A percentile compares a stretch with the other conserved stretches of the same genome.
These are phyloP conservation scores for Cebidichthys violaceus DNA, from an alignment of 2,113 vertebrate genomes.

Conservation along the genomic window DNA sequence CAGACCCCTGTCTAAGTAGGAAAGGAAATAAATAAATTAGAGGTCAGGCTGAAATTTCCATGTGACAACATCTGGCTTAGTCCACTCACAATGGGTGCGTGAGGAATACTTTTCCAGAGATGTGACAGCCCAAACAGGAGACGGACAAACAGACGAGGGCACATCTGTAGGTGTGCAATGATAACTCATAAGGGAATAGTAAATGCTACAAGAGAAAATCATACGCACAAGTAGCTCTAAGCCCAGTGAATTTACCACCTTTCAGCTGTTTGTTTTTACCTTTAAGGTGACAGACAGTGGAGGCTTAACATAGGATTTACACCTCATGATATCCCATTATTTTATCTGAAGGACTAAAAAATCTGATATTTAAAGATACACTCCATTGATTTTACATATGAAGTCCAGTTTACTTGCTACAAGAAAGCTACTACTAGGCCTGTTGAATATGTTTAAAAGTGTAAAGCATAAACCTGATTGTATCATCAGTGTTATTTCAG, in stretches of 20 bases:
- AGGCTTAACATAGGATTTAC: background rate
- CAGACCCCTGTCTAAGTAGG: constrained; percentile 44
- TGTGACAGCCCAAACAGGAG: constrained; percentile 6
- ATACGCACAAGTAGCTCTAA: constrained; percentile 5
- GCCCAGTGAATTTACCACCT: constrained; percentile 2
- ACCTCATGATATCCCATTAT: background rate
- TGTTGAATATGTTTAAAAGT: background rate
- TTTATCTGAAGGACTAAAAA: background rate
- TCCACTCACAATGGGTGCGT: background rate
- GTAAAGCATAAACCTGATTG: background rate
- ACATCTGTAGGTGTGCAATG: constrained; percentile 52
- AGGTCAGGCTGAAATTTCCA: constrained; percentile 47
- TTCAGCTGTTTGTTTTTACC: background rate
- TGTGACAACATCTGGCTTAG: constrained; percentile 51
- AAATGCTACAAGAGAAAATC: constrained; percentile 8
- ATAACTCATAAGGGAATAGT: constrained; percentile 41
- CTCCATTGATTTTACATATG: background rate
- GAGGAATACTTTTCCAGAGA: constrained; percentile 12
- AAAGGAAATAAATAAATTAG: constrained; percentile 73
- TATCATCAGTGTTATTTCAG: background rate
- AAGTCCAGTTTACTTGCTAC: background rate
- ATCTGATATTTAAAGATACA: background rate
- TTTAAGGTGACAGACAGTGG: constrained; percentile 6
- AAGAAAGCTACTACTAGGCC: background rate
- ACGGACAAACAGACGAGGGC: background rate